phyloP scores from a whole-genome alignment of 2,888 invertebrate genomes.

The Masnerella sp. region DNA sequence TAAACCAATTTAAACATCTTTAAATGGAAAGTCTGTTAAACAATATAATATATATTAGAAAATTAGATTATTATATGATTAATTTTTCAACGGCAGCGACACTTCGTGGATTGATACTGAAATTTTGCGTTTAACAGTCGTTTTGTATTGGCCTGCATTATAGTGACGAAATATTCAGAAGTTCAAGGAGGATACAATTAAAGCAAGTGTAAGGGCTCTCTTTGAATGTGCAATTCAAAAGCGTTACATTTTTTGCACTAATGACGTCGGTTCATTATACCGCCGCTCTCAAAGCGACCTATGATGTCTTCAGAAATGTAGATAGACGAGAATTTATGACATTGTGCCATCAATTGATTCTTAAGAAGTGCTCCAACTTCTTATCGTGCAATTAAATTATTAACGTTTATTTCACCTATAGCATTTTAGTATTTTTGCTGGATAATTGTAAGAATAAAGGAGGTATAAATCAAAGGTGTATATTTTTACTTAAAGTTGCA shows the following conservation, averaged over 20 bases:
- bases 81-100: too few species aligned
- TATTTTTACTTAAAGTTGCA: too few species aligned
- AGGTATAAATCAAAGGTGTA: too few species aligned
- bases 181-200: constrained; percentile 41
- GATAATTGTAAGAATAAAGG: too few species aligned
- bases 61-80: too few species aligned
- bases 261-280: constrained; percentile 51
- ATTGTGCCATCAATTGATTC: constrained; percentile 32
- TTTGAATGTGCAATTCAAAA: constrained; percentile 46
- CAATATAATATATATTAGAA: too few species aligned
- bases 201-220: constrained; percentile 34
- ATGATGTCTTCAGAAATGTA: constrained; percentile 22
- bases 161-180: constrained; percentile 23
- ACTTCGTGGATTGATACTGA: too few species aligned
- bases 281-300: constrained; percentile 38
- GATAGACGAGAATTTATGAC: constrained; percentile 24
- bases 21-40: too few species aligned
- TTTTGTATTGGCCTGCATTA: constrained; percentile 22
- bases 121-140: background rate
- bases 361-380: background rate
- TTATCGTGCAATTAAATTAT: background rate
- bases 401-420: too few species aligned
- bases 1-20: too few species aligned
- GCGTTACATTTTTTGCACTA: constrained; percentile 51
- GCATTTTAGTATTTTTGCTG: too few species aligned